Evolutionary conservation across 1,140 invertebrate genomes (phyloP).

Genomic region (Drosophila mauritiana): DNA sequence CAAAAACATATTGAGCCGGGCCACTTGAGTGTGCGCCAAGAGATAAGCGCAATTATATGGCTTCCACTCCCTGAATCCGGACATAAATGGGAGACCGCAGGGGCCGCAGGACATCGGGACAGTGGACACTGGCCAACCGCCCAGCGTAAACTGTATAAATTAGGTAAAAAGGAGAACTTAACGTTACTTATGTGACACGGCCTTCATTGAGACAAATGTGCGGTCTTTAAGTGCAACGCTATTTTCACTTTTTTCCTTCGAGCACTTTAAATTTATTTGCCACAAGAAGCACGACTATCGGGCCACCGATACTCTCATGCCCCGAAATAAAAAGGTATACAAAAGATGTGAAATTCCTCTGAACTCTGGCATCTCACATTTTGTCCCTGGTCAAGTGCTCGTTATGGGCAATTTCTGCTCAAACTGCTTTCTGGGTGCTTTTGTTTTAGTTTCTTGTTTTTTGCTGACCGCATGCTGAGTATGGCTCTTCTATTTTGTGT

Average conservation of each 20-base stretch:
- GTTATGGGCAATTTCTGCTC: conserved; percentile 74
- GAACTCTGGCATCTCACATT: conserved; percentile 68
- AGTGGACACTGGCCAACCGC: not conserved
- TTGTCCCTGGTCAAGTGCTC: conserved; percentile 70
- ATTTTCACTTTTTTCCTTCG: conserved; percentile 21
- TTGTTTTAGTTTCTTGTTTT: conserved; percentile 49
- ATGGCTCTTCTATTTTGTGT: conserved; percentile 34
- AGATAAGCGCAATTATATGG: conserved; percentile 81
- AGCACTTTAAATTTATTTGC: conserved; percentile 65
- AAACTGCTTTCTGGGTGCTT: conserved; percentile 50
- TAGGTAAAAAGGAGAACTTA: conserved; percentile 58
- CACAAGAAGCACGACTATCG: conserved; percentile 2
- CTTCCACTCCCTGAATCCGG: conserved; percentile 57
- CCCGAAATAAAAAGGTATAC: conserved; percentile 54
- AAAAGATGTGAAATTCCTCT: conserved; percentile 42
- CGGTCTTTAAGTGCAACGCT: conserved; percentile 66
- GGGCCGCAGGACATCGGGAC: conserved; percentile 3
- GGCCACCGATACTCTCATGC: conserved; percentile 6
- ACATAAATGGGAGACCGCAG: conserved; percentile 32
- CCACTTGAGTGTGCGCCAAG: conserved; percentile 79
- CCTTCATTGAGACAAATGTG: conserved; percentile 77
- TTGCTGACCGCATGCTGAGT: conserved; percentile 63
- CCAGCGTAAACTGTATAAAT: conserved; percentile 61
- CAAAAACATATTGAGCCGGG: conserved; percentile 77
- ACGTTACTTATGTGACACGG: conserved; percentile 70